Evolutionary conservation across 1,140 invertebrate species (phyloP).

Genomic region (Capitella teleta): DNA sequence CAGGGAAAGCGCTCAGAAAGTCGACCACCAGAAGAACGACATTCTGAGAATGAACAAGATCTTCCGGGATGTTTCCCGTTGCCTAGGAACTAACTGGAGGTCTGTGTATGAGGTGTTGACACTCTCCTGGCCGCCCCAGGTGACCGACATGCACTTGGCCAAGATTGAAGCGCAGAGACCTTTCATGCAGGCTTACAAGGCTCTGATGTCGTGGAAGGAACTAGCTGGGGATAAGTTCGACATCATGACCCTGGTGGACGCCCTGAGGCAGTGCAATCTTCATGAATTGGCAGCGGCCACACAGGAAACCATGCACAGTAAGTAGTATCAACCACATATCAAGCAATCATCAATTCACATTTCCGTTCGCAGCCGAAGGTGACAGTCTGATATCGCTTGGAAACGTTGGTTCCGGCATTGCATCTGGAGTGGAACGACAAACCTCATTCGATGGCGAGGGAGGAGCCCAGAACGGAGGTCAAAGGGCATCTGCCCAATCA

Average conservation of each 20-base stretch:
- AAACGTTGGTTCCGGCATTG: too few species aligned
- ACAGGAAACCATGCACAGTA: constrained; percentile 3
- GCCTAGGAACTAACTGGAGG: constrained; percentile 10
- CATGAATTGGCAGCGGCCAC: constrained; percentile 9
- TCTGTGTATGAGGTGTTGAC: constrained; percentile 10
- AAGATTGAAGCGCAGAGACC: constrained; percentile 7
- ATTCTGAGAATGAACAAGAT: constrained; percentile 10
- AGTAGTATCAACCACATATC: too few species aligned
- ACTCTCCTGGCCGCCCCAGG: constrained; percentile 3
- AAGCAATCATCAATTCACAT: too few species aligned
- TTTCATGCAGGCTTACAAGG: constrained; percentile 13
- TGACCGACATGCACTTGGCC: not conserved
- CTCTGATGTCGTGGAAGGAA: constrained; percentile 10
- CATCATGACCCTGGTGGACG: constrained; percentile 6
- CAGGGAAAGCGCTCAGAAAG: not conserved
- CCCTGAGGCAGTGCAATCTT: not conserved
- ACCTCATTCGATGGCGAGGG: too few species aligned
- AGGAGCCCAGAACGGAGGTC: too few species aligned
- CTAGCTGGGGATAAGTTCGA: constrained; percentile 5
- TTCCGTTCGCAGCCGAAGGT: too few species aligned
- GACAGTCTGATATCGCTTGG: too few species aligned
- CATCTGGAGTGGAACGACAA: too few species aligned
- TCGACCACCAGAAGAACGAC: constrained; percentile 2
- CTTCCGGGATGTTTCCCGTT: constrained; percentile 10
- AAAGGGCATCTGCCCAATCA: too few species aligned